phyloP scores from a whole-genome alignment of 2,888 invertebrate genomes.

The Lepidocyrtinus sp. region DNA sequence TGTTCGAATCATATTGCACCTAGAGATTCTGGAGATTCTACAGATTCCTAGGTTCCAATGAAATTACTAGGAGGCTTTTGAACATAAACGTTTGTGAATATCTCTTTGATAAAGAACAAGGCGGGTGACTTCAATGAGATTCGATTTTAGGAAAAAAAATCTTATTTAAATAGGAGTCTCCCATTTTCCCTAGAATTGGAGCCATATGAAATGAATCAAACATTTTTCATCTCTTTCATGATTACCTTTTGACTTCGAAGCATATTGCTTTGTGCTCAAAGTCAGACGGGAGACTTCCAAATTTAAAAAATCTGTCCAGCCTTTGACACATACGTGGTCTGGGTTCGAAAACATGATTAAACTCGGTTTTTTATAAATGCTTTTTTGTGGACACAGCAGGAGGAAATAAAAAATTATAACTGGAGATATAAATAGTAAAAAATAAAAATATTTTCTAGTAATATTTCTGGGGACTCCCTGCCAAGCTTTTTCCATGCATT shows the following conservation, averaged over 20 bases:
- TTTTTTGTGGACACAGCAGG: constrained; percentile 69
- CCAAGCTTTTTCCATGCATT: constrained; percentile 70
- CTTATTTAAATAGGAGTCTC: background rate
- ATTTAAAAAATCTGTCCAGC: background rate
- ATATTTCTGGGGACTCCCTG: constrained; percentile 70
- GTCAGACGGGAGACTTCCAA: background rate
- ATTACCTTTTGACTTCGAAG: too few relatives aligned
- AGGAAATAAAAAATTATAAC: constrained; percentile 52
- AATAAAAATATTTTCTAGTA: background rate
- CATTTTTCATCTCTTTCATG: background rate
- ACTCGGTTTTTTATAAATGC: constrained; percentile 27
- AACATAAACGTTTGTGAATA: too few relatives aligned
- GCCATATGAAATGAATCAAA: constrained; percentile 11
- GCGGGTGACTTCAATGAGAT: background rate
- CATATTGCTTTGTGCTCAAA: background rate
- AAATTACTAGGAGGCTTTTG: too few relatives aligned
- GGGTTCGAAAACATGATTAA: background rate
- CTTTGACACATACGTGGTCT: background rate
- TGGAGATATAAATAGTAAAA: background rate
- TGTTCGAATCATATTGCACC: constrained; percentile 13
- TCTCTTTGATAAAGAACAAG: background rate
- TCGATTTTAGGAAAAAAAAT: background rate
- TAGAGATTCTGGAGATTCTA: too few relatives aligned
- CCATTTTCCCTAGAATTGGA: constrained; percentile 15
- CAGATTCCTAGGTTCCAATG: background rate